Evolutionary conservation across 2,888 invertebrate species (phyloP).

Genomic region (Napeogenes sylphis): DNA sequence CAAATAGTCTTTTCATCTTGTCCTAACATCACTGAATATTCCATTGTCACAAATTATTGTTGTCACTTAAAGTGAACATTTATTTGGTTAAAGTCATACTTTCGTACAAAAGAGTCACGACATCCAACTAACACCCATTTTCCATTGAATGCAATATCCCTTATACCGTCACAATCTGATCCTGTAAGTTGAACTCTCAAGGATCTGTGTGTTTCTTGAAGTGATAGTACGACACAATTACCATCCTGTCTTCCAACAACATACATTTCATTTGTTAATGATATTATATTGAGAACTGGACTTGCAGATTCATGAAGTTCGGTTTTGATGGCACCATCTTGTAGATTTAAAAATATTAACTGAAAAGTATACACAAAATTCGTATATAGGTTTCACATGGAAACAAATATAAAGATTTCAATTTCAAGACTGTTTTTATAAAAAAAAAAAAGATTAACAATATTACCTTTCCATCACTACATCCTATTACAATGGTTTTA

Average conservation of each 20-base stretch:
- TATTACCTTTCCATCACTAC: slow-evolving; percentile 76
- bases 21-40: too few relatives aligned
- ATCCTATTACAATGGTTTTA: slow-evolving; percentile 73
- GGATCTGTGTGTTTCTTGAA: slow-evolving; percentile 50
- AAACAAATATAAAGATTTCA: neutral
- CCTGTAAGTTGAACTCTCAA: slow-evolving; percentile 80
- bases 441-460: neutral
- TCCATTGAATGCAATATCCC: slow-evolving; percentile 78
- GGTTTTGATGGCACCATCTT: slow-evolving; percentile 49
- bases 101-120: slow-evolving; percentile 80
- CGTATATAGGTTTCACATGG: neutral
- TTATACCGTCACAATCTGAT: slow-evolving; percentile 83
- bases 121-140: slow-evolving; percentile 80
- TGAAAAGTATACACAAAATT: slow-evolving; percentile 39
- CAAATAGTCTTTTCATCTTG: too few relatives aligned
- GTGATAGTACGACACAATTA: slow-evolving; percentile 74
- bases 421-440: neutral
- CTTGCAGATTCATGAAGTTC: slow-evolving; percentile 77
- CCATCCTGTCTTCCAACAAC: slow-evolving; percentile 81
- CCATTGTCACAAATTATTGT: too few relatives aligned
- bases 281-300: slow-evolving; percentile 72
- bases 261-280: slow-evolving; percentile 70
- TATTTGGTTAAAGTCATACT: slow-evolving; percentile 77
- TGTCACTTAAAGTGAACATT: slow-evolving; percentile 67
- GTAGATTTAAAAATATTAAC: slow-evolving; percentile 52